Conservation (phyloP, 2,113 vertebrate genomes). For the Pitta sordida region DNA sequence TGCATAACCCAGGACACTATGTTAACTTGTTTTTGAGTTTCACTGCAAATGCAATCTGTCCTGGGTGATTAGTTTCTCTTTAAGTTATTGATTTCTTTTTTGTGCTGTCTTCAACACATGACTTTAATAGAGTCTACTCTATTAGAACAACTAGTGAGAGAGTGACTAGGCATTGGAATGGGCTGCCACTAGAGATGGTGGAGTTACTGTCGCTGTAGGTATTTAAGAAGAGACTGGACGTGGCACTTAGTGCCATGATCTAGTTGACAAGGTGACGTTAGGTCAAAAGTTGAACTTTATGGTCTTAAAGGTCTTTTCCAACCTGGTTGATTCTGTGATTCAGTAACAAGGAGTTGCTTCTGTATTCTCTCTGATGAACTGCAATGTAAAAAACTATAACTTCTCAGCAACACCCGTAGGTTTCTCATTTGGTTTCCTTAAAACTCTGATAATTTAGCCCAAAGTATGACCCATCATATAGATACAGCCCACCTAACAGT, state of each 20-base stretch:
- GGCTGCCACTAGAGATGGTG: too few species aligned
- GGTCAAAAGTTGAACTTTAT: too few species aligned
- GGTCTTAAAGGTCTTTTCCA: too few species aligned
- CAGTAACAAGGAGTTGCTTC: neutral
- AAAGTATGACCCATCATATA: neutral
- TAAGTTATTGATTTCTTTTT: neutral
- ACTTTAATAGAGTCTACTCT: neutral
- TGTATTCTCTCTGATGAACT: neutral
- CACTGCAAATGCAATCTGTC: neutral
- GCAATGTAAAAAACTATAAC: neutral
- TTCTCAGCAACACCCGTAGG: neutral
- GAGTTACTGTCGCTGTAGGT: too few species aligned
- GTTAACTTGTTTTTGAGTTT: neutral
- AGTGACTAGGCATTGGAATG: too few species aligned
- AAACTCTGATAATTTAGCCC: neutral
- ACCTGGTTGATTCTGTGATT: too few species aligned
- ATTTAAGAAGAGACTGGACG: too few species aligned
- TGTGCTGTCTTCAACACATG: neutral
- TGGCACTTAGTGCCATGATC: too few species aligned
- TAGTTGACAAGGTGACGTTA: too few species aligned
- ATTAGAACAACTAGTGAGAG: neutral
- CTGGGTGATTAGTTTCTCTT: neutral
- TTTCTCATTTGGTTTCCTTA: neutral
- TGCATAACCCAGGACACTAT: neutral
- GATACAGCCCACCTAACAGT: neutral